Conservation (phyloP, 2,797 vertebrate genomes). For the Tapirus indicus region DNA sequence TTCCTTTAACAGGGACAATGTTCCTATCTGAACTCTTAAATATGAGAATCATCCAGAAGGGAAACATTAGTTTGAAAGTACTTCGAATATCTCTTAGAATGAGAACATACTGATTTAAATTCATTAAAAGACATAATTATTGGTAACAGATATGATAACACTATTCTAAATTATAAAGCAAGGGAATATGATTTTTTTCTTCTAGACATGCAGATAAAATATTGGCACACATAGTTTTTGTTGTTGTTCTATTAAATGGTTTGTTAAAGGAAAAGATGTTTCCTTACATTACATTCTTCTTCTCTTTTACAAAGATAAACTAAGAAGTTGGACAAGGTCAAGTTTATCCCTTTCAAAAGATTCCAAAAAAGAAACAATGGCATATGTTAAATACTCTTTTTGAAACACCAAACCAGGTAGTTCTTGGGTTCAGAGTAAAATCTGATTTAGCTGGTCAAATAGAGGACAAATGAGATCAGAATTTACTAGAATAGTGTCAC, state of each 20-base stretch:
- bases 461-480: not conserved
- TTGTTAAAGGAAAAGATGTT: slow-evolving; percentile 19
- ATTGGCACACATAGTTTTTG: not conserved
- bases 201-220: not conserved
- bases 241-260: not conserved
- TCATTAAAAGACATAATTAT: not conserved
- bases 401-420: not conserved
- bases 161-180: not conserved
- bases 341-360: not conserved
- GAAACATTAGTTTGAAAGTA: not conserved
- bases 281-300: not conserved
- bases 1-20: not conserved
- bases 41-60: not conserved
- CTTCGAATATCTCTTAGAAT: not conserved
- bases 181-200: not conserved
- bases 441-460: slow-evolving; percentile 6
- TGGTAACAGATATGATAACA: not conserved
- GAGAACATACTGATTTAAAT: not conserved
- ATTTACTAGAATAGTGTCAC: not conserved
- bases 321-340: not conserved
- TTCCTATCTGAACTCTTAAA: not conserved
- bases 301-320: slow-evolving; percentile 7
- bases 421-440: not conserved
- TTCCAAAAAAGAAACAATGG: not conserved
- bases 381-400: not conserved